These are phyloP conservation scores for Prostheceraeus crozeri DNA, from an alignment of 2,888 invertebrate species.

Conservation along the genomic window DNA sequence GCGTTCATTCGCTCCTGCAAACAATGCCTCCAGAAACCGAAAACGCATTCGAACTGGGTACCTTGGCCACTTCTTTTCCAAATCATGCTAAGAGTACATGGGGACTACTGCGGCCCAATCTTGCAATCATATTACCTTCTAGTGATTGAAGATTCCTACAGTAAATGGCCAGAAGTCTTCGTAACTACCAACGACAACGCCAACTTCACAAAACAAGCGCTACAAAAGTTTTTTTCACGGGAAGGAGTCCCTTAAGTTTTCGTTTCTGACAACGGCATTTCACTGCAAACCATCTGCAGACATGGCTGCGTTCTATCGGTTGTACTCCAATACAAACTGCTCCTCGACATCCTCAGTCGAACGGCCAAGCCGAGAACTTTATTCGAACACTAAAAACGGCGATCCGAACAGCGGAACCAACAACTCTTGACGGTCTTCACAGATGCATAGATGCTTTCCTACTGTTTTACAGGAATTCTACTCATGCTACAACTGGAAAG, in stretches of 20 bases:
- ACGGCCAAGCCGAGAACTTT: constrained; percentile 16
- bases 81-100: constrained; percentile 9
- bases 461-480: no score
- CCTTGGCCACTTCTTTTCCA: constrained; percentile 8
- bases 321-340: neutral
- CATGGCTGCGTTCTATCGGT: constrained; percentile 12
- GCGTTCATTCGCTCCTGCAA: constrained; percentile 1
- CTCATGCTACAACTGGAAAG: no score
- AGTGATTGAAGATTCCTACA: constrained; percentile 11
- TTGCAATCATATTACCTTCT: neutral
- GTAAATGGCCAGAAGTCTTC: constrained; percentile 23
- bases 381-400: constrained; percentile 1
- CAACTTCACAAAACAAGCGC: constrained; percentile 12
- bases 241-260: neutral
- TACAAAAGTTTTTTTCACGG: constrained; percentile 17
- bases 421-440: neutral
- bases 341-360: constrained; percentile 10
- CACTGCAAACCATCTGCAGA: neutral
- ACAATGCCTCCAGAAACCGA: constrained; percentile 3
- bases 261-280: constrained; percentile 4
- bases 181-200: neutral
- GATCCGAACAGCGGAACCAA: neutral
- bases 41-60: constrained; percentile 12
- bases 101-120: constrained; percentile 1
- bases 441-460: no score